Percentiles rank a stretch among this genome's conserved stretches.
These are phyloP conservation scores for Drosophila borborema DNA, from an alignment of 2,888 invertebrate genomes.

Conservation along the genomic window DNA sequence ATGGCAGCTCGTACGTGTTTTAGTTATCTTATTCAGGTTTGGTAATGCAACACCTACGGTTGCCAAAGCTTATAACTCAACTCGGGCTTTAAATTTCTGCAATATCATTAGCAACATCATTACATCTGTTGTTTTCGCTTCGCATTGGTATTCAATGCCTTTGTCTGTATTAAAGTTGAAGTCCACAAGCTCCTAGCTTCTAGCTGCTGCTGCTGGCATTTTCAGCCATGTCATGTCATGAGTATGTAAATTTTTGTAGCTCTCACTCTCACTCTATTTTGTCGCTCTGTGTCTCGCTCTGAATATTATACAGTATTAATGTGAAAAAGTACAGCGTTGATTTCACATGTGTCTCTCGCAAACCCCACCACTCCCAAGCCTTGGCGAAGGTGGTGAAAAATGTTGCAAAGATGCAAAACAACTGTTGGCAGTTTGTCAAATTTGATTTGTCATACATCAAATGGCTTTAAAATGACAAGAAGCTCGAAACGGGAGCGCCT, in stretches of 20 bases:
- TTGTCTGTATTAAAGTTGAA: conserved; percentile 31
- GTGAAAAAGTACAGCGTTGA: conserved; percentile 70
- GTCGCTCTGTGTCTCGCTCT: neutral
- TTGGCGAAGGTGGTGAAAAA: conserved; percentile 65
- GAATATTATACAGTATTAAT: conserved; percentile 71
- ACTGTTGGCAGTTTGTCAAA: conserved; percentile 82
- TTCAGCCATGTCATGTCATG: conserved; percentile 75
- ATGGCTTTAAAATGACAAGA: conserved; percentile 77
- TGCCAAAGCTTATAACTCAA: neutral
- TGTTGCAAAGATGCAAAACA: conserved; percentile 78
- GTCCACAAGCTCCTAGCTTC: neutral
- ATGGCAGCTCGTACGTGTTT: conserved; percentile 57
- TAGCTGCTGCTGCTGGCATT: conserved; percentile 2
- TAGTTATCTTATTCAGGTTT: conserved; percentile 46
- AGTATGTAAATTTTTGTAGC: conserved; percentile 68
- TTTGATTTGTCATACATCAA: conserved; percentile 81
- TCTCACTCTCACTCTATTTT: neutral
- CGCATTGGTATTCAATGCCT: conserved; percentile 7
- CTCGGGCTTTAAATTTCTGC: conserved; percentile 38
- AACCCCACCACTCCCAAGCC: conserved; percentile 5
- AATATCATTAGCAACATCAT: conserved; percentile 56
- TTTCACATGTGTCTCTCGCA: conserved; percentile 60
- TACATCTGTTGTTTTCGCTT: conserved; percentile 38
- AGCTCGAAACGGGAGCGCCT: conserved; percentile 48
- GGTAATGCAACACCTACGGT: conserved; percentile 26